Base-by-base conservation (phyloP, 2,797 vertebrate species). In the Geotrypetes seraphini region DNA sequence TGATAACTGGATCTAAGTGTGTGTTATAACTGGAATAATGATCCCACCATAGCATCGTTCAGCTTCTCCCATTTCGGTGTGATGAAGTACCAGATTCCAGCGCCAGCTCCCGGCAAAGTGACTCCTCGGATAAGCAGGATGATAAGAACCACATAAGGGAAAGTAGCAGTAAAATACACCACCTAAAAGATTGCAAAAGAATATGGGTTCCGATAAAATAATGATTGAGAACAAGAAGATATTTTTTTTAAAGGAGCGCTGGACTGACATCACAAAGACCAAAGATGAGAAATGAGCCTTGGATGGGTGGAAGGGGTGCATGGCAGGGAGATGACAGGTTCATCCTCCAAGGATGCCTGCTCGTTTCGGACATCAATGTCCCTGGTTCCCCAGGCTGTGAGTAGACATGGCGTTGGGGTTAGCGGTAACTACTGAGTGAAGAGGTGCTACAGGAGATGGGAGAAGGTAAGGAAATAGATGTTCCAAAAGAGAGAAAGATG, bases 31-130 rank as follows among this genome's bases (percentile, higher is more conserved):
- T 8, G 19, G 31, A 54, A 10, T 1, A 24, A 26, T 10, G 33
- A 56, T 32, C 66, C 32, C n/a, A 98, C 95, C 88, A 91, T 99
- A 11, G 93, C 91, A 34, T 98, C 94, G 0, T 61, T 86, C 8
- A 99, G 86, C 55, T 95, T 97, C 76, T 99, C 95, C 94, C 94
- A 97, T 63, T 97, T 96, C 0, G 94, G 95, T 0, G 92, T 98
- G 73, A 99, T 96, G 66, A 98, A 99, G 66, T 97, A 99, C 60
- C 93, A 90, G 42, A 99, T 96, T 10, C 95, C 95, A 7, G 85
- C 89, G 1, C 68, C 84, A 4, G 95, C 95, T 7, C 95, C 95
- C 0, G 93, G 93, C 2, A 99, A 77, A 7, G 95, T 99, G 25
- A 99, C 88, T 4, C 95, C 95, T 52, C 95, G 71, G 61, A 99